Evolutionary conservation across 2,888 invertebrate genomes (phyloP), one percentile per base, ranked within the genome.

Genomic region (Cyclophora albipunctata): DNA sequence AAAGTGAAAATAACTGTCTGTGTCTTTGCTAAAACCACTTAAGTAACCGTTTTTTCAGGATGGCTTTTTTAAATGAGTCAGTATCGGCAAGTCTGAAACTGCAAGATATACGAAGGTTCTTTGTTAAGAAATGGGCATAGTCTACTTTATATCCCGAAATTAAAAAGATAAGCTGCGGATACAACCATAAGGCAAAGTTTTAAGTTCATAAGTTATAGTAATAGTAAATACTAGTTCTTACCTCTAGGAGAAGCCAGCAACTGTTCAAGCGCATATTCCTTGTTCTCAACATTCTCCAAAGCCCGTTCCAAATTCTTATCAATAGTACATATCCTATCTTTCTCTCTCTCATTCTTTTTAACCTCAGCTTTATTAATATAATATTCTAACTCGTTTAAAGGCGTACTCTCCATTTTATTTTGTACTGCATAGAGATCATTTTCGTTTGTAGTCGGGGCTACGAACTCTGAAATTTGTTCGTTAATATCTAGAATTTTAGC

Each of bases 221-320:
- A 20, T 20, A 20, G 20, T 20, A 1, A 20, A 20, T 20, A 20
- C n/a, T n/a, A 2, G 20, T 20, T 50, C 42, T 60, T 73, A 83
- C 81, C 76, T 69, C 66, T 66, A 37, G 85, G 83, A 7, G 84
- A 78, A 42, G 63, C 60, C 44, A 87, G 61, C 47, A 88, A 55
- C 45, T 78, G 75, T 34, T 81, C 75, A 7, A 87, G 62, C 35
- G 66, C 66, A 51, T 78, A 68, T 45, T 75, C 66, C 44, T 72
- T 55, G 50, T 67, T 71, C 34, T 60, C 59, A 3, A 66, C 65
- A 64, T 77, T 67, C 50, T 73, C 69, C 51, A 85, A 66, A 3
- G 83, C 85, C 46, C 69, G 67, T 45, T 79, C 74, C 49, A 87
- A 65, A 59, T 84, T 84, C 53, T 60, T 76, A 51, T 84, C 83